Percentiles rank a stretch among this genome's conserved stretches.
These are phyloP conservation scores for Amazona ochrocephala DNA, from an alignment of 2,797 vertebrate genomes.

Conservation along the genomic window DNA sequence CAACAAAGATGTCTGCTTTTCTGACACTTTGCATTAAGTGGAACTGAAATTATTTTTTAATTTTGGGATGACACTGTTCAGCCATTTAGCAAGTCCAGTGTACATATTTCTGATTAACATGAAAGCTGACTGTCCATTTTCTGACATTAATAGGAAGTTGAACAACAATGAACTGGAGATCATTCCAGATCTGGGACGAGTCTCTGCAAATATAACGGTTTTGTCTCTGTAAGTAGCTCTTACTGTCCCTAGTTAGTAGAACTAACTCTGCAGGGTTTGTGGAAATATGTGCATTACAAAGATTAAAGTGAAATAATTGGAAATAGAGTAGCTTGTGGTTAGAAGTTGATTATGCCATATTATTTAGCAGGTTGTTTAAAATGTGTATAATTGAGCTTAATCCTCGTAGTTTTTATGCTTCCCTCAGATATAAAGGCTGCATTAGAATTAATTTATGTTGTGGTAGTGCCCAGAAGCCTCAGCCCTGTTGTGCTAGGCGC, in stretches of 20 bases:
- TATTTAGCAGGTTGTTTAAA: constrained; percentile 50
- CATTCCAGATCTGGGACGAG: constrained; percentile 86
- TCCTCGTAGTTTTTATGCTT: constrained; percentile 42
- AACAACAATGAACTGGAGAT: constrained; percentile 89
- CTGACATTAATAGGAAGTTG: constrained; percentile 83
- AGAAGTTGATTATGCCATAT: constrained; percentile 41
- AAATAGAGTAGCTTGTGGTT: constrained; percentile 51
- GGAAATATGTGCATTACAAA: neutral
- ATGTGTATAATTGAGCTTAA: constrained; percentile 60
- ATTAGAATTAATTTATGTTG: constrained; percentile 58
- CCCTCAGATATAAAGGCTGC: constrained; percentile 3
- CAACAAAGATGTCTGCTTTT: neutral
- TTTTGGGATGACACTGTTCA: neutral
- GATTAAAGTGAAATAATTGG: constrained; percentile 53
- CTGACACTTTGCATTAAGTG: neutral
- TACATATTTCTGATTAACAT: neutral
- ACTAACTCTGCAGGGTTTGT: neutral
- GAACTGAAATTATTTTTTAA: neutral
- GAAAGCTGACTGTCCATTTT: constrained; percentile 34
- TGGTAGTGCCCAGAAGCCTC: constrained; percentile 47
- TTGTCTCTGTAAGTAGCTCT: constrained; percentile 89
- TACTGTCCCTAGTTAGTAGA: neutral
- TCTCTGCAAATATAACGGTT: constrained; percentile 86
- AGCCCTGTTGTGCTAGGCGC: constrained; percentile 11
- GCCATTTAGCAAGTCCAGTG: neutral